Evolutionary conservation across 2,888 invertebrate genomes (phyloP).

Genomic region (Hydroisotoma schaefferi): DNA sequence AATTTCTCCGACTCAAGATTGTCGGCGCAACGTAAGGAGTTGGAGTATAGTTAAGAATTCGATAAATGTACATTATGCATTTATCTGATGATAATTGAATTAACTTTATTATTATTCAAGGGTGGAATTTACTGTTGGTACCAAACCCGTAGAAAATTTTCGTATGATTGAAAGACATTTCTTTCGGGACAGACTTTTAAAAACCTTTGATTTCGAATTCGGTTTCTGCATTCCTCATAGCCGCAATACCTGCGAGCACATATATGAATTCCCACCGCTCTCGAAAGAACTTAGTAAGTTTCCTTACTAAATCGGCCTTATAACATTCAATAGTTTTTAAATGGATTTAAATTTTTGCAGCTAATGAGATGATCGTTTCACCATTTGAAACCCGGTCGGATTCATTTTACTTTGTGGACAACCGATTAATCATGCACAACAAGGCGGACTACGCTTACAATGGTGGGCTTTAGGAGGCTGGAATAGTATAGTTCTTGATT

Average conservation of each 20-base stretch:
- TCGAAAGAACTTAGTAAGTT: conserved; percentile 77
- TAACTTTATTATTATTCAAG: conserved; percentile 51
- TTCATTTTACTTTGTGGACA: conserved; percentile 98
- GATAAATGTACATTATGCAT: too few species aligned
- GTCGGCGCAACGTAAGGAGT: conserved; percentile 91
- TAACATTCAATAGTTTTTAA: background rate
- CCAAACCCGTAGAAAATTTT: conserved; percentile 87
- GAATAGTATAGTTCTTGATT: too few species aligned
- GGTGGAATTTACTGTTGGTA: conserved; percentile 94
- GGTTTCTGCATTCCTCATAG: conserved; percentile 98
- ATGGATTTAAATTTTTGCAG: conserved; percentile 60
- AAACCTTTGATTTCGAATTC: conserved; percentile 99
- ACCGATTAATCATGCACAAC: conserved; percentile 96
- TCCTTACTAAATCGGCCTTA: background rate
- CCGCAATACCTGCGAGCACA: conserved; percentile 96
- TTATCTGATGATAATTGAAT: too few species aligned
- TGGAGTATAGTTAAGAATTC: too few species aligned
- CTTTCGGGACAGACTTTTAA: conserved; percentile 85
- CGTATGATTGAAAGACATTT: conserved; percentile 98
- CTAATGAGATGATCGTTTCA: conserved; percentile 91
- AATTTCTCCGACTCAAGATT: conserved; percentile 91
- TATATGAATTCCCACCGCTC: conserved; percentile 94
- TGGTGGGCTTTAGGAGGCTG: conserved; percentile 66
- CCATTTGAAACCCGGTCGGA: conserved; percentile 98
- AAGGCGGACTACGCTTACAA: conserved; percentile 98